Evolutionary conservation across 2,888 invertebrate genomes (phyloP).

Genomic region (Tiphia femorata): DNA sequence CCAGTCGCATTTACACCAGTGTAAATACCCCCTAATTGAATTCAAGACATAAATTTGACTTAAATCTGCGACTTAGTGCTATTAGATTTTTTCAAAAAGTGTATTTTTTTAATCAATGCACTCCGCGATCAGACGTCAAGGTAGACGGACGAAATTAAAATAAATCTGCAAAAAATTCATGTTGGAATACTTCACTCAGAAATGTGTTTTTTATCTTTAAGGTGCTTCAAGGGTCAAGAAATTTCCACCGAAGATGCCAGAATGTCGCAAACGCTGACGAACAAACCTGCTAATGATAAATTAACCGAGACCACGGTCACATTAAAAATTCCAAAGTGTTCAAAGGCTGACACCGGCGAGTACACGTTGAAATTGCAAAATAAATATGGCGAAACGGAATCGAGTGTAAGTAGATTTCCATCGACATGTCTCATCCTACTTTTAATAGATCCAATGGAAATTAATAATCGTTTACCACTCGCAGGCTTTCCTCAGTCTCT

Average conservation of each 20-base stretch:
- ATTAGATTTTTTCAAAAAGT: no score
- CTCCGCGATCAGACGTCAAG: no score
- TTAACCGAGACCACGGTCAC: conserved; percentile 86
- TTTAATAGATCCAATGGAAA: neutral
- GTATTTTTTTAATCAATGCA: no score
- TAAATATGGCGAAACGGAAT: conserved; percentile 82
- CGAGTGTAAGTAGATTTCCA: conserved; percentile 73
- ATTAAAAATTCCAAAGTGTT: conserved; percentile 81
- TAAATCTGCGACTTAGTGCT: no score
- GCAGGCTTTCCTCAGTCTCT: conserved; percentile 80
- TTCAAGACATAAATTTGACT: no score
- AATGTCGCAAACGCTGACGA: conserved; percentile 75
- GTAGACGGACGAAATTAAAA: no score
- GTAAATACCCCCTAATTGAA: no score
- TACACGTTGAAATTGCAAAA: conserved; percentile 86
- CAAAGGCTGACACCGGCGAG: conserved; percentile 79
- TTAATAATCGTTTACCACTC: neutral
- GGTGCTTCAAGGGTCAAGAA: conserved; percentile 80
- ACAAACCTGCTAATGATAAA: conserved; percentile 79
- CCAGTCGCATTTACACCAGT: no score
- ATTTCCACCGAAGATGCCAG: conserved; percentile 75
- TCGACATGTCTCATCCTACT: no score
- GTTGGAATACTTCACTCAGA: no score
- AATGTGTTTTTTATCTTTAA: conserved; percentile 52
- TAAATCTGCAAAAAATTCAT: no score